Base-by-base conservation (phyloP, 2,113 vertebrate species). In the Geococcyx californianus region DNA sequence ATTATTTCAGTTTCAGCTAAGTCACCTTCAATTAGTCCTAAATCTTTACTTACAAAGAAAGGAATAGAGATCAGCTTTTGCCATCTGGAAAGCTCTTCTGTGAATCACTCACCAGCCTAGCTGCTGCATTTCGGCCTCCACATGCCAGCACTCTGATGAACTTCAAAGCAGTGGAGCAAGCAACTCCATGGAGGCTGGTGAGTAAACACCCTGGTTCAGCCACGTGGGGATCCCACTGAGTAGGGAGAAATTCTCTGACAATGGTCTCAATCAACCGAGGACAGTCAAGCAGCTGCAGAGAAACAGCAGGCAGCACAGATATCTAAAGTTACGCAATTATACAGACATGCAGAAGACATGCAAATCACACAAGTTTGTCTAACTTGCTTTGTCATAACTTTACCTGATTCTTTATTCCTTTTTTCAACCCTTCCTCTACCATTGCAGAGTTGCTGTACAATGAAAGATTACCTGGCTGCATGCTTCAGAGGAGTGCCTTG, bases 181-280 rank as follows among this genome's bases (percentile, higher is more conserved):
- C 98, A 51, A 99, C 93, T 76, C 98, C 98, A 4, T 99, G 98
- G 33, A 99, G 95, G 77, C 98, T 98, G 42, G 89, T 82, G 66
- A 97, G 87, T 7, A 95, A 94, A 87, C 85, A 85, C 6, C 97
- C 97, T 29, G 90, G 92, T 63, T 97, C 92, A 34, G 74, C 70
- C 56, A 76, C 88, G 21, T 94, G 49, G 3, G 97, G 87, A 63
- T 94, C 93, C 99, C 99, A 99, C 47, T 97, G 98, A 34, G 97
- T 97, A 45, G 99, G 99, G n/a, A 99, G 97, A 89, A 99, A 99
- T 92, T 99, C 98, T 8, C 96, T 98, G 89, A 99, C 97, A 87
- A 99, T 87, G 3, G 98, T 99, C 73, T 99, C 98, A 96, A 99
- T 98, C 80, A 99, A 91, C 14, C 99, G 98, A 93, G 99, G 99